A percentile compares a stretch with the other conserved stretches of the same genome.
phyloP scores from a whole-genome alignment of 2,888 invertebrate species.

The Spisula subtruncata region DNA sequence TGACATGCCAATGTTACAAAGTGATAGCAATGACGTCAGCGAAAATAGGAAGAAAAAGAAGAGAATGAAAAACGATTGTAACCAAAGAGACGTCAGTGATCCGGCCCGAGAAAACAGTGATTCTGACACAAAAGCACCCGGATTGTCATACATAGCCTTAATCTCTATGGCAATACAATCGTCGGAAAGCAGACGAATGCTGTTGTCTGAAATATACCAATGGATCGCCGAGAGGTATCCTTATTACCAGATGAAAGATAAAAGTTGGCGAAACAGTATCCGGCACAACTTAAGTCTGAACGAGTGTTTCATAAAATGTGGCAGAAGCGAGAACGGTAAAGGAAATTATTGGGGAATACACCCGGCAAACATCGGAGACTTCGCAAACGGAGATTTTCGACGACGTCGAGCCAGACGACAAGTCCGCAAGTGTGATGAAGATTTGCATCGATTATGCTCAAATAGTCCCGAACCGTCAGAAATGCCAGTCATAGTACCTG shows the following conservation, averaged over 20 bases:
- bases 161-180: conserved; percentile 99
- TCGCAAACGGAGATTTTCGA: conserved; percentile 98
- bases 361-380: conserved; percentile 98
- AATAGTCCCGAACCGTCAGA: conserved; percentile 34
- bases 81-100: not conserved
- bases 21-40: not conserved
- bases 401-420: conserved; percentile 98
- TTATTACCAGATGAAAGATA: conserved; percentile 90
- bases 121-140: conserved; percentile 55
- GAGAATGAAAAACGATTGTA: not conserved
- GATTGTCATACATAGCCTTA: conserved; percentile 92
- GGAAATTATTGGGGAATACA: conserved; percentile 99
- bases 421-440: conserved; percentile 91
- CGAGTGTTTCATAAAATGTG: conserved; percentile 99
- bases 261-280: conserved; percentile 98
- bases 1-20: not conserved
- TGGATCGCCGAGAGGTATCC: conserved; percentile 98
- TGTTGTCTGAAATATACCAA: conserved; percentile 98
- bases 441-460: conserved; percentile 65
- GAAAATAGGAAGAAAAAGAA: not conserved
- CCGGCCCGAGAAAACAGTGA: not conserved
- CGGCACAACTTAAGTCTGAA: conserved; percentile 98
- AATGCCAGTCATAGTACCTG: not conserved
- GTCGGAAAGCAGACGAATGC: conserved; percentile 95
- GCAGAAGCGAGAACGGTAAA: conserved; percentile 98